Base-by-base conservation (phyloP, 2,888 invertebrate genomes). In the Hartigia nigra region DNA sequence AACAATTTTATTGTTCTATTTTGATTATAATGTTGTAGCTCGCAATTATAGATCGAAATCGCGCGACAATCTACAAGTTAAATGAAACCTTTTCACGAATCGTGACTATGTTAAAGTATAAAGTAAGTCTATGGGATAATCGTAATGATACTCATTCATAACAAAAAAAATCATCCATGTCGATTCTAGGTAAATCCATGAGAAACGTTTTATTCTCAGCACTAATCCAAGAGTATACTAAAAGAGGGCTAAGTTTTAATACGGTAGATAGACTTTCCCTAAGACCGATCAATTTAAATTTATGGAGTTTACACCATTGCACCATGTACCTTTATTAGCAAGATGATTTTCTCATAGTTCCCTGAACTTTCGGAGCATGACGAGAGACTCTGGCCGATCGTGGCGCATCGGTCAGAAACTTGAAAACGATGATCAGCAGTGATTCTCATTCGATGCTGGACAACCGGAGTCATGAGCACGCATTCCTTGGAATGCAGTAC, bases 401-500 rank as follows among this genome's bases (percentile, higher is more conserved):
- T 23, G 55, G 55, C 14, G 55, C 23, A 55, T 23, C 55, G 55
- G 55, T 9, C 55, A 55, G 55, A 55, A 55, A 55, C 23, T 55
- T 55, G 55, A 23, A 55, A 55, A 55, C 55, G 55, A 55, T 23
- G 55, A 55, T 55, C 9, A 9, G 2, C 55, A 55, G 55, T 55
- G 55, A 23, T 55, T 55, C 55, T 55, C 55, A 55, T 55, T 55
- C 14, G 23, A 55, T 14, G 55, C 55, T 55, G 55, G 23, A 55
- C 23, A 55, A 23, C 55, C 55, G 55, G 55, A 23, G 23, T 55
- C 55, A 23, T 23, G 31, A 31, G 72, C 72, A 34, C 72, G 72
- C 72, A 72, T 34, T 72, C 72, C 72, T 72, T 72, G 32, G 72
- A 72, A 72, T 34, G 72, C 72, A 34, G 72, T 72, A 55, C 55